phyloP scores from a whole-genome alignment of 2,797 vertebrate genomes.

The Phoxinus dragarum region DNA sequence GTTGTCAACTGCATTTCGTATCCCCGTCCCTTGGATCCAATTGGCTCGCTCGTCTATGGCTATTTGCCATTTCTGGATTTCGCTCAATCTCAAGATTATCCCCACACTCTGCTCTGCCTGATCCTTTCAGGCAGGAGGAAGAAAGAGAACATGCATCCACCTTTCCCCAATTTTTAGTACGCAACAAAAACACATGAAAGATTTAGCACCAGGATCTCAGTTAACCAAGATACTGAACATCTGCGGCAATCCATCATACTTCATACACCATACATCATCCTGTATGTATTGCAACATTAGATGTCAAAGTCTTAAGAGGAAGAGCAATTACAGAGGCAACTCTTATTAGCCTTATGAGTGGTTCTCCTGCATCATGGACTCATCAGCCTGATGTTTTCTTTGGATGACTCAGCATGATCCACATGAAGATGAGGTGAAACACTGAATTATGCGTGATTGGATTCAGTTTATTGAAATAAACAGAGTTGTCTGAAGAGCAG shows the following conservation, averaged over 20 bases:
- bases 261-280: no score
- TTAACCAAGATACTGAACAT: constrained; percentile 1
- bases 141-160: constrained; percentile 12
- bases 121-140: constrained; percentile 5
- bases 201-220: neutral
- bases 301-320: constrained; percentile 5
- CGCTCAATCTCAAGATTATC: constrained; percentile 17
- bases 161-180: neutral
- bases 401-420: neutral
- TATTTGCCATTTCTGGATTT: constrained; percentile 33
- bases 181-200: neutral
- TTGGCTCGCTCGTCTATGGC: neutral
- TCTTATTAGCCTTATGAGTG: constrained; percentile 27
- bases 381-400: neutral
- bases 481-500: neutral
- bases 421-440: neutral
- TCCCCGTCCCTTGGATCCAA: neutral
- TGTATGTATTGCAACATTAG: neutral
- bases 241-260: neutral
- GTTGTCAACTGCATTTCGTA: constrained; percentile 22
- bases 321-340: constrained; percentile 19
- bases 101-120: neutral
- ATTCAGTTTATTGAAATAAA: neutral
- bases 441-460: neutral
- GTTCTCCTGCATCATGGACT: constrained; percentile 14